Conservation (phyloP, 2,888 invertebrate species). For the Andrena flavipes region DNA sequence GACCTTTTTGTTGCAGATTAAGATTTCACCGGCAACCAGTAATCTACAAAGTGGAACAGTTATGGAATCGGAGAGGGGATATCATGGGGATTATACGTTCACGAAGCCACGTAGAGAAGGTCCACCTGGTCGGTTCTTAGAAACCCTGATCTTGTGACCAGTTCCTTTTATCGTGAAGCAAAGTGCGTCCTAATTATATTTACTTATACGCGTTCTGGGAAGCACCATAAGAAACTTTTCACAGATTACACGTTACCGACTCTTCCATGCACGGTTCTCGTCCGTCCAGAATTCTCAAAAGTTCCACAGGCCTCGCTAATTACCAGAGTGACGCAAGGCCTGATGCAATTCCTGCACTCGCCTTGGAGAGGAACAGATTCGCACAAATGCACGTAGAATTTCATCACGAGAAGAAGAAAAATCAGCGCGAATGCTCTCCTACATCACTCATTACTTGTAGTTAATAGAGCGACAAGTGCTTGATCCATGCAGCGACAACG, state of each 20-base stretch:
- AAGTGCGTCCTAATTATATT: background rate
- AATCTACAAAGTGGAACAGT: background rate
- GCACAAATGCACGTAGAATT: background rate
- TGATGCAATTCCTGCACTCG: background rate
- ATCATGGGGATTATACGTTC: background rate
- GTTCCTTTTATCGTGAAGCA: background rate
- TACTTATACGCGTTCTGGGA: background rate
- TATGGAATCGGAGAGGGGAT: background rate
- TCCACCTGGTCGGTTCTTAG: background rate
- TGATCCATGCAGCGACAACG: too few species aligned
- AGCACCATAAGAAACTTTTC: background rate
- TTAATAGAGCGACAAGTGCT: too few species aligned
- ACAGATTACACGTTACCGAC: background rate
- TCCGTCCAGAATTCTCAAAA: background rate
- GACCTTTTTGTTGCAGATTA: conserved; percentile 4
- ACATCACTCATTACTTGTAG: too few species aligned
- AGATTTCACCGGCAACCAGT: background rate
- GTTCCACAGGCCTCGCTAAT: background rate
- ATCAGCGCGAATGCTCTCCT: too few species aligned
- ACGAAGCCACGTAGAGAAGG: background rate
- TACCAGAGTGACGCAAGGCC: background rate
- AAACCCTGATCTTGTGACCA: too few species aligned
- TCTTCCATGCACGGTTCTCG: background rate
- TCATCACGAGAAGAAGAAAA: background rate
- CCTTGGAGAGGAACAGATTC: background rate